These are phyloP conservation scores for Temnothorax longispinosus DNA, from an alignment of 1,140 invertebrate genomes.

Conservation along the genomic window DNA sequence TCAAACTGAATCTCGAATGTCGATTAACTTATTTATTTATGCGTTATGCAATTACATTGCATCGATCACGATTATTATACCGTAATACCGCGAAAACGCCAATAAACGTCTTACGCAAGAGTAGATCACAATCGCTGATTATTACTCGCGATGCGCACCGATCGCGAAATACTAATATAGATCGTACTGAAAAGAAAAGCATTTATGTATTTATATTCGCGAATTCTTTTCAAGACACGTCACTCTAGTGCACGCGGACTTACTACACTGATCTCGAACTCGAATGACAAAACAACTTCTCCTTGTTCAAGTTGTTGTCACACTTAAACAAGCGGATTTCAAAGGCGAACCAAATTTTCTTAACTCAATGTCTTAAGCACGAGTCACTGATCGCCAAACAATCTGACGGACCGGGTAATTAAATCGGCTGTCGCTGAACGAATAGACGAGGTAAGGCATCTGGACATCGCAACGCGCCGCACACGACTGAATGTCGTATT, in stretches of 20 bases:
- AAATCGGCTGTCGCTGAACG: slow-evolving; percentile 9
- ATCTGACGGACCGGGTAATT: background rate
- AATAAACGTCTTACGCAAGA: slow-evolving; percentile 27
- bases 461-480: slow-evolving; percentile 83
- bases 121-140: slow-evolving; percentile 22
- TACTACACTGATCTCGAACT: background rate
- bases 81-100: background rate
- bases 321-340: background rate
- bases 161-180: background rate
- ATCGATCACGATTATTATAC: background rate
- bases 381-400: background rate
- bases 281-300: background rate
- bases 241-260: background rate
- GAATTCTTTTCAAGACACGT: background rate
- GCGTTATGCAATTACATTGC: slow-evolving; percentile 23
- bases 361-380: background rate
- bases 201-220: background rate
- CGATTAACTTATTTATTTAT: slow-evolving; percentile 14
- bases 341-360: background rate
- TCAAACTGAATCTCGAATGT: background rate
- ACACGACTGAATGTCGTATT: slow-evolving; percentile 85
- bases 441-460: slow-evolving; percentile 71
- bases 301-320: background rate
- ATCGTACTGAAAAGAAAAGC: no score
- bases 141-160: background rate